A percentile compares a stretch with the other conserved stretches of the same genome.
These are phyloP conservation scores for Calcarius lapponicus DNA, from an alignment of 2,797 vertebrate species.

Conservation along the genomic window DNA sequence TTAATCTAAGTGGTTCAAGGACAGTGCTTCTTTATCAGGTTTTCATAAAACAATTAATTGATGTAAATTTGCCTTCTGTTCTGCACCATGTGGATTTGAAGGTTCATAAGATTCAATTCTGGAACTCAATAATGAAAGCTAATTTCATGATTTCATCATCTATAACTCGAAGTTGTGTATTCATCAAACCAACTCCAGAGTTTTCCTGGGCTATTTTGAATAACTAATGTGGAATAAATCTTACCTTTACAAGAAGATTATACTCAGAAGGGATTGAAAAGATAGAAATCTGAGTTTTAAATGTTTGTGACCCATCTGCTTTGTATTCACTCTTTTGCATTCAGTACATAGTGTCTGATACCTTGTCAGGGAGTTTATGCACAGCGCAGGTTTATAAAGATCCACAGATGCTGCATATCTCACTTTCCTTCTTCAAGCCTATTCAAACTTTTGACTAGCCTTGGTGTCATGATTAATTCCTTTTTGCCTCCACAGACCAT, in stretches of 20 bases:
- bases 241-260: neutral
- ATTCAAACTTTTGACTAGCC: neutral
- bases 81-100: constrained; percentile 39
- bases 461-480: neutral
- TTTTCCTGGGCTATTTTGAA: neutral
- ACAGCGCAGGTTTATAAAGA: neutral
- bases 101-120: neutral
- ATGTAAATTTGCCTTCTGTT: constrained; percentile 56
- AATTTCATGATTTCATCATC: constrained; percentile 1
- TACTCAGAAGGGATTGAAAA: constrained; percentile 46
- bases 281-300: constrained; percentile 44
- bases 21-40: constrained; percentile 42
- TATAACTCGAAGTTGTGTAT: neutral
- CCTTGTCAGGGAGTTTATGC: neutral
- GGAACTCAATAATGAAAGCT: constrained; percentile 25
- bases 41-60: constrained; percentile 56
- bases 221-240: constrained; percentile 7
- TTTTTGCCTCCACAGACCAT: neutral
- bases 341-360: neutral
- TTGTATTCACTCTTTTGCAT: constrained; percentile 51
- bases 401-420: neutral
- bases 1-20: constrained; percentile 61
- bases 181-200: neutral
- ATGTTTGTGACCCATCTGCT: constrained; percentile 46
- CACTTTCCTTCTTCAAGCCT: neutral